A percentile compares a stretch with the other conserved stretches of the same genome.
phyloP scores from a whole-genome alignment of 2,888 invertebrate species.

The Sinelater perroti region DNA sequence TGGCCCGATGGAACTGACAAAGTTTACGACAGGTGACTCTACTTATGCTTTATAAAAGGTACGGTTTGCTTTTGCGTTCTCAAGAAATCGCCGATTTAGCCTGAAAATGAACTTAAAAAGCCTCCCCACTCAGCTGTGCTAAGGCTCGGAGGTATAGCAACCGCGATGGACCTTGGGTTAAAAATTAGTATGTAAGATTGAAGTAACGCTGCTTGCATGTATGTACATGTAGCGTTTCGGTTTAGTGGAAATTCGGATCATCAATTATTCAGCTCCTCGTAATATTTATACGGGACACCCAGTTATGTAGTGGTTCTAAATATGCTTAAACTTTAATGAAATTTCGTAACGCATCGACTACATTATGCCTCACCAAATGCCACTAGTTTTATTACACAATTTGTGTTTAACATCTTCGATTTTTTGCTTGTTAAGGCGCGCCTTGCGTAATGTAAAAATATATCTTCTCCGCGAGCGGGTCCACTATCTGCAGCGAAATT shows the following conservation, averaged over 20 bases:
- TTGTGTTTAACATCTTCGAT: slow-evolving; percentile 43
- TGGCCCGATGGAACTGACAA: slow-evolving; percentile 51
- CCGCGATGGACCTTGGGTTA: no score
- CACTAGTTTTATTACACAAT: slow-evolving; percentile 46
- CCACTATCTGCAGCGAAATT: not conserved
- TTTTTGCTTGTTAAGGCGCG: slow-evolving; percentile 14
- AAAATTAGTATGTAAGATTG: no score
- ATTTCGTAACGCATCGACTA: slow-evolving; percentile 33
- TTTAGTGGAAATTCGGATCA: no score
- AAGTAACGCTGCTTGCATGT: no score
- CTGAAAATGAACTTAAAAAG: slow-evolving; percentile 11
- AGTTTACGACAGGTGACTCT: slow-evolving; percentile 57
- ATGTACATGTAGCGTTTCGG: no score
- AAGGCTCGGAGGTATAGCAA: no score
- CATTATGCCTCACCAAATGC: slow-evolving; percentile 44
- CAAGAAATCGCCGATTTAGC: slow-evolving; percentile 22
- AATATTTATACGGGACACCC: no score
- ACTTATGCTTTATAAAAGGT: slow-evolving; percentile 51
- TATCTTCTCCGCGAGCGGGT: slow-evolving; percentile 7
- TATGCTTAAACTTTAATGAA: slow-evolving; percentile 18
- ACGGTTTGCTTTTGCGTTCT: slow-evolving; percentile 4
- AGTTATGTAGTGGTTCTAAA: no score
- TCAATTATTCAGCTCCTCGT: no score
- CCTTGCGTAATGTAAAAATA: slow-evolving; percentile 13
- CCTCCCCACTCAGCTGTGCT: slow-evolving; percentile 21